Conservation (phyloP, 2,113 vertebrate species). For the Corythaixoides concolor region DNA sequence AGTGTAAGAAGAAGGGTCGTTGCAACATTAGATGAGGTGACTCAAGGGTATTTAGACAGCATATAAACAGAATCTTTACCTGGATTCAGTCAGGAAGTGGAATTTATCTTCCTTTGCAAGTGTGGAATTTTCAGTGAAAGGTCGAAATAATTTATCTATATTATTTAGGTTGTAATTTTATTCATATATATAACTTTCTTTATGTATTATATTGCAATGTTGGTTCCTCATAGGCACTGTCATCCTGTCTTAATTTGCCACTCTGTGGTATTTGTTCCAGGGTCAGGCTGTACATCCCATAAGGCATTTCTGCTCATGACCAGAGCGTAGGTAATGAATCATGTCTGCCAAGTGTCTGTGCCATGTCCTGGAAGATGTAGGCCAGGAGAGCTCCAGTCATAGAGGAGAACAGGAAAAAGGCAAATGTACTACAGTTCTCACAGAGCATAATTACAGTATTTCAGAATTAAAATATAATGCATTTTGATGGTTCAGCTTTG, state of each 20-base stretch:
- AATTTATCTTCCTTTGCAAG: not conserved
- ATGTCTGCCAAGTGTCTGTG: not conserved
- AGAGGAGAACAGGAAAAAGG: not conserved
- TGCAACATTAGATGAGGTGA: not conserved
- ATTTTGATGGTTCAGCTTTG: not conserved
- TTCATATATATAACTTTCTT: not conserved
- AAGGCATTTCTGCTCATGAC: not conserved
- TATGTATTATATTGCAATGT: not conserved
- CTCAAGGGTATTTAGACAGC: not conserved
- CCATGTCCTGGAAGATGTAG: not conserved
- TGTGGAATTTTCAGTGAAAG: not conserved
- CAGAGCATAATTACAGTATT: not conserved
- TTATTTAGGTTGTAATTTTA: not conserved
- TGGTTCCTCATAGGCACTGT: not conserved
- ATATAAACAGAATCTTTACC: not conserved
- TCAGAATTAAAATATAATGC: not conserved
- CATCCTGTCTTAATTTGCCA: not conserved
- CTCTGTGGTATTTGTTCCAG: not conserved
- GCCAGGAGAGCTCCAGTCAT: not conserved
- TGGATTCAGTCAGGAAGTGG: not conserved
- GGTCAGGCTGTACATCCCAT: not conserved
- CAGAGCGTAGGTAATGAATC: not conserved
- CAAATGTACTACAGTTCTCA: not conserved
- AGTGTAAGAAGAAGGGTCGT: not conserved
- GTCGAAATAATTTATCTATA: not conserved